Percentiles rank a stretch among this genome's conserved stretches.
Evolutionary conservation across 1,140 invertebrate genomes (phyloP).

Genomic region (Diachasma alloeum): DNA sequence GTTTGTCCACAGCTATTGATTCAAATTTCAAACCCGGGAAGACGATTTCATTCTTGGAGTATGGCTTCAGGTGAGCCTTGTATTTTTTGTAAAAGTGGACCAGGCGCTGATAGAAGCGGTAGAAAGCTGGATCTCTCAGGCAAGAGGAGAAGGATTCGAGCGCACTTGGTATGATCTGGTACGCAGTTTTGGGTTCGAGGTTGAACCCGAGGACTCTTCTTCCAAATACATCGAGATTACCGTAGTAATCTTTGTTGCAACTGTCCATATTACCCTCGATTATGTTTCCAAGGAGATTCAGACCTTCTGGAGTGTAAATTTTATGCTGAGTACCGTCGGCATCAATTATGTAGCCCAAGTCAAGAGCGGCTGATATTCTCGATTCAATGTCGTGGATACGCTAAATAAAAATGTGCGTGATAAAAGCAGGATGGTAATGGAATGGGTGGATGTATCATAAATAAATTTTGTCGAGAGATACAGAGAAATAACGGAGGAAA

Average conservation of each 20-base stretch:
- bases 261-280: constrained; percentile 66
- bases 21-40: constrained; percentile 72
- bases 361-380: constrained; percentile 63
- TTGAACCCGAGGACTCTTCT: constrained; percentile 60
- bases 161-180: constrained; percentile 62
- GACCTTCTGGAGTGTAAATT: constrained; percentile 50
- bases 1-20: constrained; percentile 69
- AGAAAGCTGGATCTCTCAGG: constrained; percentile 75
- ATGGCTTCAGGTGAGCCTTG: constrained; percentile 65
- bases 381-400: constrained; percentile 55
- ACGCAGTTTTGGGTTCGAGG: constrained; percentile 62
- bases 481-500: no score
- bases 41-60: constrained; percentile 69
- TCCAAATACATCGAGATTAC: constrained; percentile 62
- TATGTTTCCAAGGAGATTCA: constrained; percentile 63
- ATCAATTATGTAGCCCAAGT: constrained; percentile 56
- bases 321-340: constrained; percentile 47
- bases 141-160: constrained; percentile 69
- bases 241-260: constrained; percentile 68
- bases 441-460: no score
- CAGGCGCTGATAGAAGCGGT: constrained; percentile 70
- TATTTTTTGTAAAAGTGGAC: constrained; percentile 61
- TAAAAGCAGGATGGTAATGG: no score
- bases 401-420: no score
- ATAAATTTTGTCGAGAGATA: no score